Percentiles rank a stretch among this genome's conserved stretches.
Conservation (phyloP, 1,140 invertebrate genomes). For the Atta colombica region DNA sequence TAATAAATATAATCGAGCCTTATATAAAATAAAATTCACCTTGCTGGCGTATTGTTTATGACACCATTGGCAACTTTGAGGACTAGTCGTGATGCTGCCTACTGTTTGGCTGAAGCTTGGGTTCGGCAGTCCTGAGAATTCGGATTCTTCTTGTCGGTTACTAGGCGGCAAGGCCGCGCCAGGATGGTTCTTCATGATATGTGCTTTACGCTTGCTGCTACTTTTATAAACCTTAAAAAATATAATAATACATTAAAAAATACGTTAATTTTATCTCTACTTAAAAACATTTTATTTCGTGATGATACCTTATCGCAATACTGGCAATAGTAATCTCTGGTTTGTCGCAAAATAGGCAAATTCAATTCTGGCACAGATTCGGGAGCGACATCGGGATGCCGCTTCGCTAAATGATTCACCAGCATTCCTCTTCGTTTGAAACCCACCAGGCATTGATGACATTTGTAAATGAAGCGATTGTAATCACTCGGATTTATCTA, state of each 20-base stretch:
- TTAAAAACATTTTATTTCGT: not conserved
- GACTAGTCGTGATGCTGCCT: slow-evolving; percentile 91
- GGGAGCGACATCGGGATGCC: slow-evolving; percentile 92
- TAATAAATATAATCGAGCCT: not conserved
- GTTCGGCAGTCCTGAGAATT: slow-evolving; percentile 87
- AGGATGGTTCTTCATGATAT: slow-evolving; percentile 95
- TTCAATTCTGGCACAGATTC: slow-evolving; percentile 94
- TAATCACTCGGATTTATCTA: slow-evolving; percentile 91
- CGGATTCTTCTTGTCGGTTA: slow-evolving; percentile 87
- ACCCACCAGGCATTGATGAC: slow-evolving; percentile 92
- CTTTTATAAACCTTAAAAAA: slow-evolving; percentile 91
- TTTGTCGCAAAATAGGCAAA: slow-evolving; percentile 93
- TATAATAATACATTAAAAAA: not conserved
- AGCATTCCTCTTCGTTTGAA: slow-evolving; percentile 95
- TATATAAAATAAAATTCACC: slow-evolving; percentile 73
- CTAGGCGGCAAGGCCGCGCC: slow-evolving; percentile 90
- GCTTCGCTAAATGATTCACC: slow-evolving; percentile 94
- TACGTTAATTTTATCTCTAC: not conserved
- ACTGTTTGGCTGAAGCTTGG: slow-evolving; percentile 91
- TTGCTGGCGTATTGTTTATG: slow-evolving; percentile 95
- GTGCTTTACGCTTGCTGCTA: slow-evolving; percentile 94
- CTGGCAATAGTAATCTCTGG: slow-evolving; percentile 94
- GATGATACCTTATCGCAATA: slow-evolving; percentile 92
- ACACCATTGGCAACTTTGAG: slow-evolving; percentile 93
- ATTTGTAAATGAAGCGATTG: slow-evolving; percentile 93